A percentile compares a stretch with the other conserved stretches of the same genome.
Conservation (phyloP, 2,113 vertebrate species). For the Macrotis lagotis region DNA sequence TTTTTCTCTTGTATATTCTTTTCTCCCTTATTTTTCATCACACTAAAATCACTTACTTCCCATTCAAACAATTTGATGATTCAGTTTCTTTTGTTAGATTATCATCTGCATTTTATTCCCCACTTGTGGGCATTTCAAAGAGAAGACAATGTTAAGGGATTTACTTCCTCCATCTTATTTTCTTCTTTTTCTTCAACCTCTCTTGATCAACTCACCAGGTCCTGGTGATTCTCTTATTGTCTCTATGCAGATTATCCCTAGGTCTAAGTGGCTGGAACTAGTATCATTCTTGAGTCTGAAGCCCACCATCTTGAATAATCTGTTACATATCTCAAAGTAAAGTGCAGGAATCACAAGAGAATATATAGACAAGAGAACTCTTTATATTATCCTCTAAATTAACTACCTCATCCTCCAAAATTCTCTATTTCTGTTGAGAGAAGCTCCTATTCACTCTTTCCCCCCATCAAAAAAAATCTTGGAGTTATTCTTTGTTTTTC, state of each 20-base stretch:
- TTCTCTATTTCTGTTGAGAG: background rate
- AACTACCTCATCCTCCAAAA: background rate
- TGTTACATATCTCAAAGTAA: background rate
- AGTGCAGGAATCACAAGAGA: background rate
- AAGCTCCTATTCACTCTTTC: no score
- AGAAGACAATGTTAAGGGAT: no score
- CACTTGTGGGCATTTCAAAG: background rate
- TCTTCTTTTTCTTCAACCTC: background rate
- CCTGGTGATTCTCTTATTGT: background rate
- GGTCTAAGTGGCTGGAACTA: background rate
- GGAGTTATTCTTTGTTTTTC: no score
- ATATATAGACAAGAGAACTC: background rate
- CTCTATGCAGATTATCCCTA: background rate
- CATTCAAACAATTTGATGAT: background rate
- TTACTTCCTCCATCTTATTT: no score
- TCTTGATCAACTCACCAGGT: background rate
- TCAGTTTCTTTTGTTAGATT: background rate
- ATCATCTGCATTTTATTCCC: background rate
- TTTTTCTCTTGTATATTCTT: background rate
- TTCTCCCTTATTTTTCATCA: background rate
- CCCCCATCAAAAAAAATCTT: no score
- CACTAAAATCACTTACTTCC: background rate
- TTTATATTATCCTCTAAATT: background rate
- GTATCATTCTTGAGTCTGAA: background rate
- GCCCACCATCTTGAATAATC: background rate